Conservation (phyloP, 2,113 vertebrate genomes). For the Salminus brasiliensis region DNA sequence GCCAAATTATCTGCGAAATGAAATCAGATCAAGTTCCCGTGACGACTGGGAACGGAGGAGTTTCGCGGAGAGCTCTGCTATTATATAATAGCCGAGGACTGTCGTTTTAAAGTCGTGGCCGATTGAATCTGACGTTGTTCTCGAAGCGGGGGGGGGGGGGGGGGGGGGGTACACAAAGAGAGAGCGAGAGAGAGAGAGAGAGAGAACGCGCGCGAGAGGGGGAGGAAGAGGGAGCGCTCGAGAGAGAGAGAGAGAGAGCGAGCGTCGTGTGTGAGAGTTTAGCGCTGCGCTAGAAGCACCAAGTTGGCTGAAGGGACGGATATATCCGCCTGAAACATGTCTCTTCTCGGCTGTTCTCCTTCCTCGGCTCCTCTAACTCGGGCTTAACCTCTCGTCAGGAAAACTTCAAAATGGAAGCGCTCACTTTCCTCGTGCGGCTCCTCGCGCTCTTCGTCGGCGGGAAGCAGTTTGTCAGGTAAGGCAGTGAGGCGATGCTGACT, state of each 20-base stretch:
- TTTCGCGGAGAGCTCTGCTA: background rate
- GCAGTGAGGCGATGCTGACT: background rate
- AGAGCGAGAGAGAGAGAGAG: slow-evolving; percentile 7
- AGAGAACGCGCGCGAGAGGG: background rate
- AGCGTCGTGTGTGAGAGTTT: slow-evolving; percentile 3
- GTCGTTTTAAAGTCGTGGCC: slow-evolving; percentile 43
- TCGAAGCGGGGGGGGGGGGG: slow-evolving; percentile 56
- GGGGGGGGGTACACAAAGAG: slow-evolving; percentile 50
- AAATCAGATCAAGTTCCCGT: background rate
- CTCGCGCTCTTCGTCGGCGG: slow-evolving; percentile 66
- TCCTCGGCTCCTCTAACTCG: background rate
- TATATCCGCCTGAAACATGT: slow-evolving; percentile 33
- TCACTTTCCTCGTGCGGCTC: slow-evolving; percentile 64
- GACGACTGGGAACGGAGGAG: background rate
- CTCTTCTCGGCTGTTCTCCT: slow-evolving; percentile 8
- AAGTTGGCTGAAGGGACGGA: slow-evolving; percentile 24
- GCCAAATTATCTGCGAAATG: background rate
- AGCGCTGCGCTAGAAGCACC: slow-evolving; percentile 31
- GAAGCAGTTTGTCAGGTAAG: slow-evolving; percentile 74
- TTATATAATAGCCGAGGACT: slow-evolving; percentile 58
- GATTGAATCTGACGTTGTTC: slow-evolving; percentile 67
- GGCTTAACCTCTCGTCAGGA: slow-evolving; percentile 22
- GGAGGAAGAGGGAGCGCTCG: background rate
- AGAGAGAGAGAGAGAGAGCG: slow-evolving; percentile 23
- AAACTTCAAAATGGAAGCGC: slow-evolving; percentile 65